A percentile compares a stretch with the other conserved stretches of the same genome.
Evolutionary conservation across 2,888 invertebrate genomes (phyloP).

Genomic region (Lampropteryx suffumata): DNA sequence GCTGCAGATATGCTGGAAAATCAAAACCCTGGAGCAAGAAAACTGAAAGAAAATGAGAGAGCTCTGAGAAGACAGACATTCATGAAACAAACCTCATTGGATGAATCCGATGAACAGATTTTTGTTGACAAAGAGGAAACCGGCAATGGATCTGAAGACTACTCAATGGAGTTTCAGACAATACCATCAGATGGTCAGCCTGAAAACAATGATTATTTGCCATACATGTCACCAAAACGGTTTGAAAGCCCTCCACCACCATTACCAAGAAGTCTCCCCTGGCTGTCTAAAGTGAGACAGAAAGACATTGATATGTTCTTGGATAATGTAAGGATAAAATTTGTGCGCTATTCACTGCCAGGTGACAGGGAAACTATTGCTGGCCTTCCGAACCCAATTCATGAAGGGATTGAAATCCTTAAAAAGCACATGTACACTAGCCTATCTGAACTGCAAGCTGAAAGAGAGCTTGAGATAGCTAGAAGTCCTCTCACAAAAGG

Average conservation of each 20-base stretch:
- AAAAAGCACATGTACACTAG: slow-evolving; percentile 97
- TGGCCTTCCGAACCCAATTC: slow-evolving; percentile 97
- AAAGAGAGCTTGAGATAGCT: slow-evolving; percentile 94
- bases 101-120: slow-evolving; percentile 89
- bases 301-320: slow-evolving; percentile 96
- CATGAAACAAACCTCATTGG: slow-evolving; percentile 95
- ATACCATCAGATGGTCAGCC: slow-evolving; percentile 69
- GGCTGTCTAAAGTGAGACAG: slow-evolving; percentile 97
- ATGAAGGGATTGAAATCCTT: slow-evolving; percentile 96
- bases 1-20: slow-evolving; percentile 94
- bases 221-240: slow-evolving; percentile 72
- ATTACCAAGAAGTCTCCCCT: slow-evolving; percentile 89
- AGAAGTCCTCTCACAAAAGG: slow-evolving; percentile 94
- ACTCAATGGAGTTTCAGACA: slow-evolving; percentile 83
- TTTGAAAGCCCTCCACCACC: slow-evolving; percentile 76
- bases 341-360: slow-evolving; percentile 96
- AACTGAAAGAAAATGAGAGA: slow-evolving; percentile 79
- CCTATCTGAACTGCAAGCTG: slow-evolving; percentile 95
- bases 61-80: slow-evolving; percentile 89
- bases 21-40: slow-evolving; percentile 89
- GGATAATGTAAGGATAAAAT: slow-evolving; percentile 95
- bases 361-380: slow-evolving; percentile 94
- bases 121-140: slow-evolving; percentile 88
- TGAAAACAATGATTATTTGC: slow-evolving; percentile 64
- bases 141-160: slow-evolving; percentile 84